Evolutionary conservation across 2,888 invertebrate species (phyloP), one percentile per base, ranked within the genome.

Genomic region (Hybos culiciformis): DNA sequence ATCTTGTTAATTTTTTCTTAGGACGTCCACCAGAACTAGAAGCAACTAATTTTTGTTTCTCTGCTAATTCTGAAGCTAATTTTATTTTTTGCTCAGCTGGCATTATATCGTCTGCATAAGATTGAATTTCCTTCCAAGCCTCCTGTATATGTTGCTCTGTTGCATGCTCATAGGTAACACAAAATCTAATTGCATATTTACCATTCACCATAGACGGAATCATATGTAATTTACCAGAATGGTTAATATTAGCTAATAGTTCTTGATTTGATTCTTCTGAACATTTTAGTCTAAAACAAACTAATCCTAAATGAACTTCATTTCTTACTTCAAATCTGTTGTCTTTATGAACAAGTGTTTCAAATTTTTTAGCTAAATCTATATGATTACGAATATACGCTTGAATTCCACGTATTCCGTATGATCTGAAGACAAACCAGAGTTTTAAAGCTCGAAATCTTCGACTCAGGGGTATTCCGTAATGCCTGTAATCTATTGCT

Each of bases 401-500:
- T 58, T 84, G 85, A n/a, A 91, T 67, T 1, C 87, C 87, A 21
- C 72, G 74, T 1, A 90, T 72, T 2, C 91, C 91, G 56, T 88
- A 90, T 49, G 77, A 77, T 37, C 90, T 70, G 49, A 80, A 70
- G 2, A 88, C 87, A 60, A 91, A 91, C 90, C 90, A 92, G 14
- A 92, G 63, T 59, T 92, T 92, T 11, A 92, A 66, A 0, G 90
- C 77, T 8, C 91, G 72, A 61, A 92, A 91, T 40, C 90, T 70
- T 29, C 90, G 70, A 59, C 86, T 85, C 37, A 91, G 58, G 0
- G 90, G 87, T 46, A 92, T 85, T 3, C 87, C 86, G 80, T 88
- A 92, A 58, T 92, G 88, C 57, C 80, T 67, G 54, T 78, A 79
- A 56, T 81, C 81, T 40, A 79, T 78, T 3, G 77, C 73, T 53